Evolutionary conservation across 2,797 vertebrate genomes (phyloP).

Genomic region (Halcyon leucocephala): DNA sequence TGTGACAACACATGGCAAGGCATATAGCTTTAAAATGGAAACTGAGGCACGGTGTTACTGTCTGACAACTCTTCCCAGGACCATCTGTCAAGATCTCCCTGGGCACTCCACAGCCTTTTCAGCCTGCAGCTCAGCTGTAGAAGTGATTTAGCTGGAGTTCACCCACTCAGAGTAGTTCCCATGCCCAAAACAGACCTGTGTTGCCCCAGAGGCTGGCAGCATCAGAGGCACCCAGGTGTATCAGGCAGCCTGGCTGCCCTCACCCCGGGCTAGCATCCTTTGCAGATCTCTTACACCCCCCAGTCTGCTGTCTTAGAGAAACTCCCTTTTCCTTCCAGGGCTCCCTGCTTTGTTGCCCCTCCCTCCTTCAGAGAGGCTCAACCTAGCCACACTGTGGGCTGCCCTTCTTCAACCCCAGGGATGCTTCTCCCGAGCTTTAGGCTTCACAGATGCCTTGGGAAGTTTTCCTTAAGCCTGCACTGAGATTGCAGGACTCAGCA

Average conservation of each 20-base stretch:
- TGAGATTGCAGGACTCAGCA: not conserved
- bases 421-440: not conserved
- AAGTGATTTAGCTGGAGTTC: not conserved
- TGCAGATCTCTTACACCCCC: not conserved
- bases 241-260: not conserved
- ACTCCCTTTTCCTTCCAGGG: not conserved
- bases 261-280: not conserved
- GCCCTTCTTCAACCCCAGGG: not conserved
- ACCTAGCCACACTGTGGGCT: not conserved
- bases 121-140: not conserved
- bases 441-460: fast-evolving
- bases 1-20: not conserved
- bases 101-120: not conserved
- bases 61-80: not conserved
- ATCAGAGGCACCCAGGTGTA: fast-evolving
- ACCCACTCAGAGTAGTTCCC: not conserved
- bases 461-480: not conserved
- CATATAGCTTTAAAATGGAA: not conserved
- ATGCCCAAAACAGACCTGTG: not conserved
- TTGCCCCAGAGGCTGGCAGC: not conserved
- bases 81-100: not conserved
- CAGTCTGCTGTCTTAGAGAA: not conserved
- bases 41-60: not conserved
- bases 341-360: fast-evolving
- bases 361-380: not conserved